phyloP scores from a whole-genome alignment of 2,888 invertebrate species.

The Leucania comma region DNA sequence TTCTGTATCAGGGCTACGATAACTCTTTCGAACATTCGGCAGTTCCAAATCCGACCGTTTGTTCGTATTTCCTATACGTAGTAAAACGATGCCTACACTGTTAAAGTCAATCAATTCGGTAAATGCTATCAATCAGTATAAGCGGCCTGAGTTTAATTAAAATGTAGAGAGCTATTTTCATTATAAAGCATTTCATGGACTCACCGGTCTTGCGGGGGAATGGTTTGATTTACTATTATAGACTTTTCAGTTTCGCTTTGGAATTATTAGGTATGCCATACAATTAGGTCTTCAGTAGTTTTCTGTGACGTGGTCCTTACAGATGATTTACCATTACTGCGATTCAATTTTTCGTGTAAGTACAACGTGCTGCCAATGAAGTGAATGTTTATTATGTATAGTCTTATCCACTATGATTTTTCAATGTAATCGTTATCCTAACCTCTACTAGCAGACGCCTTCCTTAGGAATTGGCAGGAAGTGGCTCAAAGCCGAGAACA shows the following conservation, averaged over 20 bases:
- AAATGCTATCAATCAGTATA: slow-evolving; percentile 40
- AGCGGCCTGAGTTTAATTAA: slow-evolving; percentile 44
- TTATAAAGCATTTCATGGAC: slow-evolving; percentile 30
- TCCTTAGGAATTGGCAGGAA: too few relatives aligned
- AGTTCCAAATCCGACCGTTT: not conserved
- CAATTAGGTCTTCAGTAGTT: too few relatives aligned
- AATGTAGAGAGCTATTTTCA: slow-evolving; percentile 36
- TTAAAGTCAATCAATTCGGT: slow-evolving; percentile 22
- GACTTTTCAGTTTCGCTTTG: not conserved
- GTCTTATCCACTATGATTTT: not conserved
- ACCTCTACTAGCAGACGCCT: too few relatives aligned
- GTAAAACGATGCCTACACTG: slow-evolving; percentile 10
- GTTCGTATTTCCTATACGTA: not conserved
- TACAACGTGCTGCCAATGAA: not conserved
- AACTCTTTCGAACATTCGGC: too few relatives aligned
- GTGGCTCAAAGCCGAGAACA: too few relatives aligned
- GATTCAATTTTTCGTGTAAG: not conserved
- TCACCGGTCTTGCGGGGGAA: slow-evolving; percentile 29
- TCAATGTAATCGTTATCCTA: not conserved
- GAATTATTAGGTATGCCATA: not conserved
- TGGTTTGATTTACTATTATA: slow-evolving; percentile 23
- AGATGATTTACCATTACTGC: not conserved
- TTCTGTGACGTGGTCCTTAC: not conserved
- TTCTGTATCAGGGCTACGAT: too few relatives aligned
- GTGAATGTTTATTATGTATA: not conserved